phyloP scores from a whole-genome alignment of 37 sponge, comb jelly and placozoan species.

The Oopsacas minuta region DNA sequence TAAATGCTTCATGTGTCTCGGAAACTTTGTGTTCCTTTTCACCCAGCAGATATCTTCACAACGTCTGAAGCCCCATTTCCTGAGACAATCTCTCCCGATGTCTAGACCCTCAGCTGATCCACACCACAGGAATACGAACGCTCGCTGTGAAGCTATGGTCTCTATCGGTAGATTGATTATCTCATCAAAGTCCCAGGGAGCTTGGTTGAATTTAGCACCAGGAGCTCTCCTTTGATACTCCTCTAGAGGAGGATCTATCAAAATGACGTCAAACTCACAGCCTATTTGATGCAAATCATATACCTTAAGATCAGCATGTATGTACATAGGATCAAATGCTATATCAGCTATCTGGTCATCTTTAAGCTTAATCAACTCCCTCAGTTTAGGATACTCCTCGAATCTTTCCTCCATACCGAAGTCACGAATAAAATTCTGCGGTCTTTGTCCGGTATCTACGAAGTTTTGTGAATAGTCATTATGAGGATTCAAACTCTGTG shows the following conservation, averaged over 20 bases:
- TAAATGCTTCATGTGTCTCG: conserved; percentile 41
- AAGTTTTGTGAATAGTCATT: conserved; percentile 95
- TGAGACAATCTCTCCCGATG: conserved; percentile 67
- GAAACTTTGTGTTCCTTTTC: conserved; percentile 60
- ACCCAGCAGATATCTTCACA: conserved; percentile 96
- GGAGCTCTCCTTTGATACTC: conserved; percentile 73
- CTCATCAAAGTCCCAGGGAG: conserved; percentile 83
- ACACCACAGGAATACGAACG: conserved; percentile 91
- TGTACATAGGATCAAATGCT: conserved; percentile 49
- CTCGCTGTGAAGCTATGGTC: conserved; percentile 49
- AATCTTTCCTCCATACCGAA: conserved; percentile 77
- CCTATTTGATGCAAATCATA: conserved; percentile 44
- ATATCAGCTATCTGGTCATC: conserved; percentile 44
- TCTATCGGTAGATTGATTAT: conserved; percentile 66
- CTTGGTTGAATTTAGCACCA: conserved; percentile 48
- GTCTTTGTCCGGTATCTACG: conserved; percentile 78
- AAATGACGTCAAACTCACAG: conserved; percentile 78
- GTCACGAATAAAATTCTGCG: conserved; percentile 94
- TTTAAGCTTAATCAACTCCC: conserved; percentile 82
- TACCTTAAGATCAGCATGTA: conserved; percentile 31
- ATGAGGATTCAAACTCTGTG: conserved; percentile 88
- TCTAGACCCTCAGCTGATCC: conserved; percentile 81
- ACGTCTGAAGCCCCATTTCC: conserved; percentile 84
- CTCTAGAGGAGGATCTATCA: conserved; percentile 82
- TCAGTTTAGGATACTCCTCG: conserved; percentile 88